phyloP scores from a whole-genome alignment of 2,113 vertebrate genomes.

The Hippotragus niger region DNA sequence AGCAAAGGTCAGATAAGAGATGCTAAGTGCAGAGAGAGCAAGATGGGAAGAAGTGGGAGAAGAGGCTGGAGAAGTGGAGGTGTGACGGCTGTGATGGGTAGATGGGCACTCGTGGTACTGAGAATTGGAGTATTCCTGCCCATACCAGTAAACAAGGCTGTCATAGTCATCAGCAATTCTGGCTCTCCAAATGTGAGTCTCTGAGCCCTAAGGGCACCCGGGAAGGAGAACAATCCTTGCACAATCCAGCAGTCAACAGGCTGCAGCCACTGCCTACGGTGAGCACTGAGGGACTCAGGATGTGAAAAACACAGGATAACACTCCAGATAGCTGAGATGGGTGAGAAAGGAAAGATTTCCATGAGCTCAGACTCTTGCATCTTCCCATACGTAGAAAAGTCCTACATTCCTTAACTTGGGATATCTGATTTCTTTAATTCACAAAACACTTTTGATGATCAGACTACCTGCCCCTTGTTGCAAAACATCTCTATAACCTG shows the following conservation, averaged over 20 bases:
- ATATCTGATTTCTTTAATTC: background rate
- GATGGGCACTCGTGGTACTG: background rate
- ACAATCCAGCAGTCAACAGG: background rate
- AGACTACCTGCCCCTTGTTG: background rate
- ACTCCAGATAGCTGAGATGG: background rate
- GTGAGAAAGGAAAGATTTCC: background rate
- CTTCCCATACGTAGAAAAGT: background rate
- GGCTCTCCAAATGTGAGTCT: background rate
- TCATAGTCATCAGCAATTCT: background rate
- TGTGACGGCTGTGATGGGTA: rapidly evolving
- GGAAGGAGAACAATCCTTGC: background rate
- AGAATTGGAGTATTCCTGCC: background rate
- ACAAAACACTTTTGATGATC: background rate
- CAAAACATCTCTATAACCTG: background rate
- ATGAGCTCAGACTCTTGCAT: background rate
- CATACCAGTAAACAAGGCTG: background rate
- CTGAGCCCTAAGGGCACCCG: background rate
- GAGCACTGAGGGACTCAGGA: background rate
- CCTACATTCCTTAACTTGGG: background rate
- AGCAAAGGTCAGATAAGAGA: background rate
- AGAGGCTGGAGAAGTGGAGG: background rate
- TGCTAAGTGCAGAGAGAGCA: too few relatives aligned
- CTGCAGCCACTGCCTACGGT: background rate
- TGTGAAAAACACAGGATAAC: background rate
- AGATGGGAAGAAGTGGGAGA: background rate